Conservation (phyloP, 35 echinoderm and acorn worm species). For the Ophioderma brevispina region DNA sequence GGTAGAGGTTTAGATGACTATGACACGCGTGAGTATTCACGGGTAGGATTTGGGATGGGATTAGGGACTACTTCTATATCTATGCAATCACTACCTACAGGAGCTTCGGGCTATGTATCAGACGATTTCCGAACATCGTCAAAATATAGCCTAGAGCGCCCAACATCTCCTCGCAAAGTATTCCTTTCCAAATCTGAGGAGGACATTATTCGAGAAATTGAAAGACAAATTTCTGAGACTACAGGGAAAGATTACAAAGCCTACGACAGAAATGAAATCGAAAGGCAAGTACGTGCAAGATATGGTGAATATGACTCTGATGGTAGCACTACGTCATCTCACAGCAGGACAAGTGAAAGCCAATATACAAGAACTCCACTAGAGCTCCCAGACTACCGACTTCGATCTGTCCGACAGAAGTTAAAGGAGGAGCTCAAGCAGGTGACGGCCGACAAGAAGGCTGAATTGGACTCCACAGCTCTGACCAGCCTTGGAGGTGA, state of each 20-base stretch:
- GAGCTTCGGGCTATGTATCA: background rate
- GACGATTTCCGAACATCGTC: background rate
- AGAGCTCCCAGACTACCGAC: conserved; percentile 63
- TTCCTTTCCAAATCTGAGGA: conserved; percentile 93
- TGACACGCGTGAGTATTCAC: background rate
- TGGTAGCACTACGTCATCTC: background rate
- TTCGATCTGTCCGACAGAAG: conserved; percentile 61
- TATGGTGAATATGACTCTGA: conserved; percentile 59
- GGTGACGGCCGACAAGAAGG: conserved; percentile 51
- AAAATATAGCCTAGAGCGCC: conserved; percentile 13
- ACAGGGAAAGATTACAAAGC: conserved; percentile 89
- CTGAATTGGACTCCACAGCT: conserved; percentile 32
- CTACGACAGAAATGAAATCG: conserved; percentile 66
- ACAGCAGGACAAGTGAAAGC: conserved; percentile 12
- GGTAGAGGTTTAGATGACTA: conserved; percentile 5
- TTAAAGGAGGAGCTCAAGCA: conserved; percentile 59
- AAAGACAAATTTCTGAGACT: conserved; percentile 87
- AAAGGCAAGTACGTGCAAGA: conserved; percentile 50
- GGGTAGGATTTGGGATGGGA: background rate
- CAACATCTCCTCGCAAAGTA: background rate
- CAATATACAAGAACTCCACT: conserved; percentile 5
- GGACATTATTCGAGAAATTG: conserved; percentile 94
- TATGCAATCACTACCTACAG: conserved; percentile 28
- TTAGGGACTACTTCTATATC: conserved; percentile 8
- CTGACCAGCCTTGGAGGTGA: conserved; percentile 15